phyloP scores from a whole-genome alignment of 2,113 vertebrate genomes.

The Dipodomys stephensi region DNA sequence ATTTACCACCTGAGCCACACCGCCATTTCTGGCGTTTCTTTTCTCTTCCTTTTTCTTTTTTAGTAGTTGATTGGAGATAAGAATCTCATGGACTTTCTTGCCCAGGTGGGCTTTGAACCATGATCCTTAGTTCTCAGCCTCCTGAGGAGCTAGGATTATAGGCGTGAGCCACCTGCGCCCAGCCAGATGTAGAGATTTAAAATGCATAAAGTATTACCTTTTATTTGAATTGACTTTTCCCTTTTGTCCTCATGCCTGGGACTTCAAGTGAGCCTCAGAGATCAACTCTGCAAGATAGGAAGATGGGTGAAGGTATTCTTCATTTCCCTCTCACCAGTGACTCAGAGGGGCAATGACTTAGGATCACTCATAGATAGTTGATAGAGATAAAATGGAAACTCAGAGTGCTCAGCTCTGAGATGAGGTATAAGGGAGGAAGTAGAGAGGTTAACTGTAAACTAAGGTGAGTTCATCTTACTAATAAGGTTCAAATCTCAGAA shows the following conservation, averaged over 20 bases:
- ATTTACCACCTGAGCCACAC: too few species aligned
- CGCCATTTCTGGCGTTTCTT: too few species aligned
- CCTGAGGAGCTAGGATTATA: too few species aligned
- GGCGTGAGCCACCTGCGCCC: too few species aligned
- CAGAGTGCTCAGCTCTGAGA: background rate
- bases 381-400: background rate
- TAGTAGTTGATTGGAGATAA: too few species aligned
- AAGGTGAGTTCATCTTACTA: background rate
- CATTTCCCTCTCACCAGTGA: background rate
- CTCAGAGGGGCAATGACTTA: background rate
- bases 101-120: too few species aligned
- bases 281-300: background rate
- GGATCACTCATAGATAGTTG: background rate
- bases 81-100: too few species aligned
- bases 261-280: conserved; percentile 5
- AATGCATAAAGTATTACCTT: conserved; percentile 1
- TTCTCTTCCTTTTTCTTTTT: too few species aligned
- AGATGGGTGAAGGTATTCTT: background rate
- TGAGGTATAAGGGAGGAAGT: background rate
- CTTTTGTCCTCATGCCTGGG: background rate
- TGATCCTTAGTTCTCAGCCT: too few species aligned
- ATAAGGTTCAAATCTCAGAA: background rate
- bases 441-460: background rate
- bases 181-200: background rate
- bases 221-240: conserved; percentile 19